These are phyloP conservation scores for Ageneiosus marmoratus DNA, from an alignment of 2,113 vertebrate species.

Conservation along the genomic window DNA sequence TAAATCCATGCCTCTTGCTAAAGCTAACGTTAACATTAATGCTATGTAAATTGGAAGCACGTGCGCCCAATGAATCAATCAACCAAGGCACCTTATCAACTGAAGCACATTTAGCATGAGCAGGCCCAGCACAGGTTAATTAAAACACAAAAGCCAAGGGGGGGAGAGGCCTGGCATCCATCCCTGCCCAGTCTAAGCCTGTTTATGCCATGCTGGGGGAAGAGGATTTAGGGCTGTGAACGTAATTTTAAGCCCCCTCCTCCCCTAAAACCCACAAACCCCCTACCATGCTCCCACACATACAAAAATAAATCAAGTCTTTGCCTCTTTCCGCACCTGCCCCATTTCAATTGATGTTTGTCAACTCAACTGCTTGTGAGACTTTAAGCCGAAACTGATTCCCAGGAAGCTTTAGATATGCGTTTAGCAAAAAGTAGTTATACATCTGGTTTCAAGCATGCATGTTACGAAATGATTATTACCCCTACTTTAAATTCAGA, in stretches of 20 bases:
- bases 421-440: slow-evolving; percentile 15
- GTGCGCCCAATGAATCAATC: slow-evolving; percentile 75
- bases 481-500: slow-evolving; percentile 1
- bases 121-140: slow-evolving; percentile 77
- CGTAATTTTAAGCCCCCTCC: slow-evolving; percentile 40
- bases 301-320: slow-evolving; percentile 48
- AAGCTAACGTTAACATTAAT: slow-evolving; percentile 55
- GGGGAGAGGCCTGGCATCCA: slow-evolving; percentile 69
- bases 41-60: slow-evolving; percentile 70
- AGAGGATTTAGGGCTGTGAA: slow-evolving; percentile 61
- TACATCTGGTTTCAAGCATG: slow-evolving; percentile 37
- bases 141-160: slow-evolving; percentile 76
- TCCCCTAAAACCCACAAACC: slow-evolving; percentile 32
- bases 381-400: slow-evolving; percentile 17
- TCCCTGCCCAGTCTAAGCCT: slow-evolving; percentile 73
- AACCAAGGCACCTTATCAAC: slow-evolving; percentile 76
- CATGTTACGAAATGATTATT: slow-evolving; percentile 16
- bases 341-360: slow-evolving; percentile 33
- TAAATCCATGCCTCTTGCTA: not conserved
- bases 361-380: slow-evolving; percentile 25
- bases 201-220: slow-evolving; percentile 69
- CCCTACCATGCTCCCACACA: slow-evolving; percentile 38
- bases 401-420: slow-evolving; percentile 23
- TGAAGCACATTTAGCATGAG: slow-evolving; percentile 74
- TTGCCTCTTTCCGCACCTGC: slow-evolving; percentile 32